These are phyloP conservation scores for Cepaea nemoralis DNA, from an alignment of 1,140 invertebrate genomes.

Conservation along the genomic window DNA sequence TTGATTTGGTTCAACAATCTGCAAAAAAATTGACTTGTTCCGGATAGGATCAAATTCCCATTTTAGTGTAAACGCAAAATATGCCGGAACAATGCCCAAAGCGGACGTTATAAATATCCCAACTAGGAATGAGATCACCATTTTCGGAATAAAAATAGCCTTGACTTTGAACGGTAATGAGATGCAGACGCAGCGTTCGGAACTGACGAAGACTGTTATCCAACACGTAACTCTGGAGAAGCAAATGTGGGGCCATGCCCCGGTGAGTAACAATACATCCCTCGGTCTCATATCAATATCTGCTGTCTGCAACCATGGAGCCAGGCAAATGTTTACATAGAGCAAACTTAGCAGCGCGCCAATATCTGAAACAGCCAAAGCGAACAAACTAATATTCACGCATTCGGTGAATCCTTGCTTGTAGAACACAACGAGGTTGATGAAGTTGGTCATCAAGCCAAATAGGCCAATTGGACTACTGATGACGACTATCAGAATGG, in stretches of 20 bases:
- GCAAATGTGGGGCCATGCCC: constrained; percentile 13
- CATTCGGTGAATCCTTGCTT: neutral
- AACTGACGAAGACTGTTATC: constrained; percentile 21
- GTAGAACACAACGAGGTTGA: constrained; percentile 23
- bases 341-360: neutral
- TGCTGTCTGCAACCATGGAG: neutral
- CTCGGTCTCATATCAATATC: neutral
- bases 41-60: neutral
- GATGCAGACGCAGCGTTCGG: constrained; percentile 25
- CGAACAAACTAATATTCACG: constrained; percentile 22
- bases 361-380: neutral
- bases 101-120: neutral
- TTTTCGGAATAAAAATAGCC: neutral
- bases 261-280: neutral
- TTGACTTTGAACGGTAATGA: constrained; percentile 1
- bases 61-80: neutral
- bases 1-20: neutral
- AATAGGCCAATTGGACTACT: neutral
- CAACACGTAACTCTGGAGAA: constrained; percentile 17
- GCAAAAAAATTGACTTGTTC: neutral
- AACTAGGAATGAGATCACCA: neutral
- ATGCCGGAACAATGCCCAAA: neutral
- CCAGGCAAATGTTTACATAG: neutral
- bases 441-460: neutral
- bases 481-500: neutral